Evolutionary conservation across 2,113 vertebrate species (phyloP), one percentile per base, ranked within the genome.

Genomic region (Colaptes auratus): DNA sequence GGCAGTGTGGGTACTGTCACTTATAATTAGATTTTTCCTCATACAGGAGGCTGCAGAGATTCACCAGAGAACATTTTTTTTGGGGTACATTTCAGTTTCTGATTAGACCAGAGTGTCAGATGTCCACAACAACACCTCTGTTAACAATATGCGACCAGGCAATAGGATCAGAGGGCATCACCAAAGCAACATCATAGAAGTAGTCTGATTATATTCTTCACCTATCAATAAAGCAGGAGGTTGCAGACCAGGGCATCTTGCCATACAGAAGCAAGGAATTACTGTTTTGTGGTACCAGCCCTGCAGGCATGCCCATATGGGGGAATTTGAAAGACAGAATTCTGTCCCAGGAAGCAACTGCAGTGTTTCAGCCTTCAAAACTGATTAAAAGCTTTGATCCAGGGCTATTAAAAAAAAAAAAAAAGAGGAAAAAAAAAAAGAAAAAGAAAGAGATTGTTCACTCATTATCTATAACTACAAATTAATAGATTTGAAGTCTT

Each of bases 1-100:
- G 77, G 63, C 79, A 89, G n/a, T 30, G 19, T n/a, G 60, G 56
- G 17, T 73, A 83, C 46, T 75, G 48, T 85, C 4, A 3, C 64
- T 92, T 92, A 76, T 95, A 91, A 96, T 96, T 82, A 96, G 88
- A 72, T 1, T 1, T 70, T 89, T 95, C 75, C 64, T 95, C 73
- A 75, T 72, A 93, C 63, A 71, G 46, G 48, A 86, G 24, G 65
- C 70, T 80, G 39, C 46, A 90, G 65, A 95, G 58, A 59, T 46
- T 86, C 17, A 2, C 69, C 58, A 55, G 6, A 65, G 77, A 88
- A 48, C 50, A 66, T 30, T 17, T 25, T n/a, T 27, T n/a, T n/a
- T n/a, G 42, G 42, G 15, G 46, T 31, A 53, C 35, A 13, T 86
- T 73, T 89, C 88, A 77, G 60, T 96, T 95, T 92, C 56, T 94